Evolutionary conservation across 2,888 invertebrate genomes (phyloP), one percentile per base, ranked within the genome.

Genomic region (Amiota mariae): DNA sequence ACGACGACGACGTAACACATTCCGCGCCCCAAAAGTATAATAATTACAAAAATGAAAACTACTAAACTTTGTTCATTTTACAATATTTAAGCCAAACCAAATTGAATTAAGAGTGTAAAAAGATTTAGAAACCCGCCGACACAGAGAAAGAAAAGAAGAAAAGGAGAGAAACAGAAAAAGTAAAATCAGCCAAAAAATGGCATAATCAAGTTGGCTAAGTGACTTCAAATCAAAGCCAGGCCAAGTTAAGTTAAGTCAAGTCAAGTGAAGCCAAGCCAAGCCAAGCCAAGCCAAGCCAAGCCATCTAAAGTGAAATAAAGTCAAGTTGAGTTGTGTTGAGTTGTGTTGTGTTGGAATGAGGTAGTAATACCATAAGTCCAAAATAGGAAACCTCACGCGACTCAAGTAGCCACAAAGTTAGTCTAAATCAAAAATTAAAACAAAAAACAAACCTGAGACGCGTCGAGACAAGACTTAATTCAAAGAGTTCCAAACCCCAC

Each of bases 1-100:
- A 73, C 81, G 56, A 47, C 59, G 48, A 46, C 48, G 13, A 82
- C 80, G 81, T 82, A 81, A 83, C 79, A 36, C 36, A 79, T 74
- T 77, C 76, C 78, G 73, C 76, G 57, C 72, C 78, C 78, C 74
- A 73, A 77, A 81, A 75, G 61, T 48, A 11, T n/a, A n/a, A n/a
- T n/a, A n/a, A n/a, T n/a, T n/a, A n/a, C n/a, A 48, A 57, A 36
- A 48, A 48, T 36, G 59, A 56, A 36, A 36, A 36, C 36, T 36
- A 36, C 36, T 6, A 36, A 36, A 36, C 36, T 36, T 36, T 36
- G 36, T 4, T 36, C 36, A 36, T 36, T 36, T 36, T 4, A 36
- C 36, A 36, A 36, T 36, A 36, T 36, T 36, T 36, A 2, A 36
- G 36, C 36, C 36, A 36, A 36, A 6, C 36, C 36, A 36, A 0